These are phyloP conservation scores for Paralichthys olivaceus DNA, from an alignment of 2,113 vertebrate species.

Conservation along the genomic window DNA sequence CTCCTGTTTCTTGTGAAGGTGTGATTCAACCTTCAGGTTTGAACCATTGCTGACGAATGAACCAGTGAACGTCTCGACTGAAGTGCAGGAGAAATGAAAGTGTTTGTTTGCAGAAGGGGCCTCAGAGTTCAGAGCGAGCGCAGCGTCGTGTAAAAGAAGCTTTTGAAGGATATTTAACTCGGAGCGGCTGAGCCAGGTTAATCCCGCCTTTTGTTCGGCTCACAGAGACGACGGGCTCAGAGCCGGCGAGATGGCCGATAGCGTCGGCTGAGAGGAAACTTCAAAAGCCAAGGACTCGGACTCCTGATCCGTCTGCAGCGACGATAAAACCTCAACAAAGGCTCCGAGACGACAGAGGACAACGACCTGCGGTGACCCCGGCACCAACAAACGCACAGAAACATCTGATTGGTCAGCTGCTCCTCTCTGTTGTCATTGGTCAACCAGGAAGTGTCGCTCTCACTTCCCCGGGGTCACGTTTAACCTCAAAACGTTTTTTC, in stretches of 20 bases:
- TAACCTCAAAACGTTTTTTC: no score
- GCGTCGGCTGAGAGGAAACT: slow-evolving; percentile 33
- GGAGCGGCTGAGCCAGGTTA: slow-evolving; percentile 44
- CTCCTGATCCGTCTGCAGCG: slow-evolving; percentile 11
- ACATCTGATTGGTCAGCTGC: no score
- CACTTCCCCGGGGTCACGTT: no score
- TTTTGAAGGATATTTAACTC: slow-evolving; percentile 66
- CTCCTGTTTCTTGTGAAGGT: no score
- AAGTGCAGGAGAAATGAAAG: slow-evolving; percentile 11
- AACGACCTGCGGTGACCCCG: no score
- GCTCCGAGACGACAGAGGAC: neutral
- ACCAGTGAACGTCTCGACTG: no score
- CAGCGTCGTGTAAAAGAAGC: neutral
- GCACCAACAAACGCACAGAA: no score
- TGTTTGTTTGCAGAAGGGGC: slow-evolving; percentile 12
- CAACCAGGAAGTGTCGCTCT: no score
- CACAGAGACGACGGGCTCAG: slow-evolving; percentile 12
- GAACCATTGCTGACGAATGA: no score
- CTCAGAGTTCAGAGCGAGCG: slow-evolving; percentile 28
- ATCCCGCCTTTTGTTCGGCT: slow-evolving; percentile 60
- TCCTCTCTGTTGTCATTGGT: no score
- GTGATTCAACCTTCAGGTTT: no score
- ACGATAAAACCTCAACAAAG: slow-evolving; percentile 40
- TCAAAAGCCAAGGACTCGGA: slow-evolving; percentile 49
- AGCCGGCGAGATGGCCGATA: slow-evolving; percentile 27